Evolutionary conservation across 2,797 vertebrate genomes (phyloP), one percentile per base, ranked within the genome.

Genomic region (Bradypus variegatus): DNA sequence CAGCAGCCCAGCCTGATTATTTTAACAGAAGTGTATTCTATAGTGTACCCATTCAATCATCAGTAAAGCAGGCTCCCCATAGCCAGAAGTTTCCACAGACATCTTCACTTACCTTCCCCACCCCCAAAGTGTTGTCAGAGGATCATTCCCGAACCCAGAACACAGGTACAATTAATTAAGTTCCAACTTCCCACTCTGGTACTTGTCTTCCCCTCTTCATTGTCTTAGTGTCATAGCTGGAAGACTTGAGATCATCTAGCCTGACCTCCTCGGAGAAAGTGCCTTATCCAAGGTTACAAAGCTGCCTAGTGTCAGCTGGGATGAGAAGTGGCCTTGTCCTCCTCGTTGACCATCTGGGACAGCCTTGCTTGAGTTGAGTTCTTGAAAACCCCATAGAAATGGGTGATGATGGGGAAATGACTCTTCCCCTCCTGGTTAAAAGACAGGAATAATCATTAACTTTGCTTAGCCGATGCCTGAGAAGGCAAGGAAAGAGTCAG

Each of bases 401-500:
- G 41, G 65, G 31, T 58, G 80, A 50, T 69, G 33, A 92, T 6
- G 18, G 41, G 25, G 29, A 88, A 41, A 65, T 48, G 69, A 76
- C 79, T 72, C 36, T 50, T 65, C 53, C 36, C 78, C 76, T 82
- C 64, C 48, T 53, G 27, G 78, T 62, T 92, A 69, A 29, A 73
- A 86, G 72, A 77, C 25, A 93, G 70, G 31, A 89, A 89, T 64
- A 69, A 86, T 92, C 53, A 84, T 85, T 83, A 89, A 81, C 77
- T 94, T 62, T 77, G 89, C 70, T 80, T 67, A 58, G 85, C 73
- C 48, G 29, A 21, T 77, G 53, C 86, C 41, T 65, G 67, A 86
- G 80, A 77, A 82, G 45, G 45, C 48, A 53, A 77, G 58, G 27
- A 48, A 79, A 82, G 41, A 87, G 45, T 53, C 50, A 78, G 73